Evolutionary conservation across 1,140 invertebrate species (phyloP).

Genomic region (Pantala flavescens): DNA sequence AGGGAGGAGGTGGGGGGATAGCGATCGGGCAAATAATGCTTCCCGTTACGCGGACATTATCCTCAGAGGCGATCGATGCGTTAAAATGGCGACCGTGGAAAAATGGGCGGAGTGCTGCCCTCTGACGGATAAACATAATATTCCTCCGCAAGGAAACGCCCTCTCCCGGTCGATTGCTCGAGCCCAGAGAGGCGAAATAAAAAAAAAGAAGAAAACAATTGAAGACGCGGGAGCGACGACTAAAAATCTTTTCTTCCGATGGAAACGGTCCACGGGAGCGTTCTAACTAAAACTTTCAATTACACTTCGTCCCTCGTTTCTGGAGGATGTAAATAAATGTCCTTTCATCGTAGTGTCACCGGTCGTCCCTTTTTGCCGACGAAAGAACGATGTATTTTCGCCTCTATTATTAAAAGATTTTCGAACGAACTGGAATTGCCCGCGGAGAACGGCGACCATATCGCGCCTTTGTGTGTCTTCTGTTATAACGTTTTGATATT

Average conservation of each 20-base stretch:
- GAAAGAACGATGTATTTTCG: too few species aligned
- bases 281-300: neutral
- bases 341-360: too few species aligned
- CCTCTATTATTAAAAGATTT: too few species aligned
- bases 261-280: neutral
- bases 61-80: conserved; percentile 22
- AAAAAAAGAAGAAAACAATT: neutral
- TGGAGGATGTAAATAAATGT: too few species aligned
- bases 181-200: neutral
- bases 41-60: conserved; percentile 3
- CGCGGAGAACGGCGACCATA: too few species aligned
- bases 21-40: conserved; percentile 38
- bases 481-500: too few species aligned
- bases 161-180: conserved; percentile 20
- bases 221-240: neutral
- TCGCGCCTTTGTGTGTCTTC: too few species aligned
- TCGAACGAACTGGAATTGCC: too few species aligned
- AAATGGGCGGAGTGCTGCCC: conserved; percentile 41
- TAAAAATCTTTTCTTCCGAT: conserved; percentile 1
- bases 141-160: conserved; percentile 22
- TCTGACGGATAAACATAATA: conserved; percentile 35
- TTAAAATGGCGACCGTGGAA: conserved; percentile 37
- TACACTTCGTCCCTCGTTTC: neutral
- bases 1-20: conserved; percentile 28
- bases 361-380: too few species aligned